These are phyloP conservation scores for Heterodera filipjevi DNA, from an alignment of 2,888 invertebrate genomes.

Conservation along the genomic window DNA sequence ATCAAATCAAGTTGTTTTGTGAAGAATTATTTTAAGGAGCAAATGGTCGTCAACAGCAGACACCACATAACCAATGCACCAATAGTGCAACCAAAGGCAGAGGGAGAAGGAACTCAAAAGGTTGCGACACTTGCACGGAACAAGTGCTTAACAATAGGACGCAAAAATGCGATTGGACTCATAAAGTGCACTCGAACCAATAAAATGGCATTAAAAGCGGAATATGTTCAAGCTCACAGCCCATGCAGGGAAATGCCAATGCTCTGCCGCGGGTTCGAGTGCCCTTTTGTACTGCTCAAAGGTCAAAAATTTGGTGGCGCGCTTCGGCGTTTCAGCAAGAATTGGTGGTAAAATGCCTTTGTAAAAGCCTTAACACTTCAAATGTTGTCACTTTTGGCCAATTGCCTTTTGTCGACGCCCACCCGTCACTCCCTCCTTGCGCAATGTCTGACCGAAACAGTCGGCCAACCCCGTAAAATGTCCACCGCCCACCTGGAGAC, in stretches of 20 bases:
- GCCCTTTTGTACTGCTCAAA: slow-evolving; percentile 86
- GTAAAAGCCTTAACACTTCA: slow-evolving; percentile 29
- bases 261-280: slow-evolving; percentile 26
- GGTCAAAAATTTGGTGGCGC: slow-evolving; percentile 89
- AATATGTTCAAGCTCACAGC: slow-evolving; percentile 29
- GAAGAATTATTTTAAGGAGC: too few species aligned
- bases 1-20: too few species aligned
- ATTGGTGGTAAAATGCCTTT: slow-evolving; percentile 89
- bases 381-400: not conserved
- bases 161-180: too few species aligned
- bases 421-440: slow-evolving; percentile 75
- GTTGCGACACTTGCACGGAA: too few species aligned
- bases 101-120: too few species aligned
- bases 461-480: slow-evolving; percentile 76
- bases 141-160: too few species aligned
- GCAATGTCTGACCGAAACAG: slow-evolving; percentile 86
- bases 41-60: too few species aligned
- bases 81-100: not conserved
- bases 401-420: not conserved
- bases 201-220: too few species aligned
- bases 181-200: too few species aligned
- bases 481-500: slow-evolving; percentile 78
- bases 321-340: slow-evolving; percentile 88
- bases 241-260: slow-evolving; percentile 35
- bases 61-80: too few species aligned